Evolutionary conservation across 2,888 invertebrate species (phyloP), one percentile per base, ranked within the genome.

Genomic region (Dynastes tityus): DNA sequence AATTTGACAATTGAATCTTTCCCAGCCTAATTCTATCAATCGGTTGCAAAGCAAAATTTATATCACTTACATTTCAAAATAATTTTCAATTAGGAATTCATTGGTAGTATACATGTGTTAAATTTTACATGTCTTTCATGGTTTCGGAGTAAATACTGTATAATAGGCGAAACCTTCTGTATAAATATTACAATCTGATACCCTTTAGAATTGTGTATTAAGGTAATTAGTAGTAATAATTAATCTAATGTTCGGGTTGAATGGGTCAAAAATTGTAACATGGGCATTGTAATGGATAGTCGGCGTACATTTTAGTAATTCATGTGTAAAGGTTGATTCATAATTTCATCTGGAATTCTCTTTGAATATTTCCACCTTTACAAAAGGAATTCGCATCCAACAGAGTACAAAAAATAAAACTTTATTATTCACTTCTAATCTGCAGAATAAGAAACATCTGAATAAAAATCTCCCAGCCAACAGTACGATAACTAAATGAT

Each of bases 401-500:
- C 45, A 51, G 13, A 11, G 13, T 22, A 16, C 11, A 4, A 27
- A 68, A 51, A 49, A 68, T 49, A 68, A 37, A 37, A 29, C 22
- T 68, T 49, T 68, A 68, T 68, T 49, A 22, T 68, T 49, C 32
- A 51, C 16, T 63, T 29, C 32, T 32, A 63, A 27, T 40, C n/a
- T 5, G 11, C n/a, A 22, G 29, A 55, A 53, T 32, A 55, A 71
- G 16, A 32, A 8, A 29, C 32, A 55, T 32, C 32, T 16, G 71
- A 71, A 32, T 32, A 55, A 71, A 6, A 29, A 53, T 71, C 29
- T 68, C 27, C 51, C 11, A 13, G 11, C 32, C 45, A 55, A 37
- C 22, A 55, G 22, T 29, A 29, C 55, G 55, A 71, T 71, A 53
- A 55, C 71, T 71, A 71, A 71, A 71, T 71, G 71, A 71, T 71